phyloP scores from a whole-genome alignment of 2,113 vertebrate genomes.

The Oriolus oriolus region DNA sequence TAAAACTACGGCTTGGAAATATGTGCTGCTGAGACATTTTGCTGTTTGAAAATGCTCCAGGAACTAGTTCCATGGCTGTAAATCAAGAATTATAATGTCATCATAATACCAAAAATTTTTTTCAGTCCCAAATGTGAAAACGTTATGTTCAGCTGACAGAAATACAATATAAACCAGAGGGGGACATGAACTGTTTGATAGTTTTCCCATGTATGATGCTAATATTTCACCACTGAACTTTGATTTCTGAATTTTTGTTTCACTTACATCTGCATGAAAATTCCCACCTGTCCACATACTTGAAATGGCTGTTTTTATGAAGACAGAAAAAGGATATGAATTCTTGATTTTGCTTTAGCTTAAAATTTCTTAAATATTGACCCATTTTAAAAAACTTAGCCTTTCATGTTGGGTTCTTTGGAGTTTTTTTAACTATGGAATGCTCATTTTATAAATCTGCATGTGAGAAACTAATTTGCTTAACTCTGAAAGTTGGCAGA shows the following conservation, averaged over 20 bases:
- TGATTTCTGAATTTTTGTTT: not conserved
- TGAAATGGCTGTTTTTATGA: not conserved
- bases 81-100: not conserved
- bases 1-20: not conserved
- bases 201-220: not conserved
- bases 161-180: not conserved
- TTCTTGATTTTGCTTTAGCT: not conserved
- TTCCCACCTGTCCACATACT: not conserved
- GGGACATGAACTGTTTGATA: not conserved
- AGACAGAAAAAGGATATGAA: not conserved
- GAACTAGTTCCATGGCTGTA: not conserved
- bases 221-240: not conserved
- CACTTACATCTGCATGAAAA: not conserved
- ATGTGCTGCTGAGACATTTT: not conserved
- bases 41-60: conserved; percentile 9
- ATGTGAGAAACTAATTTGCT: not conserved
- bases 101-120: not conserved
- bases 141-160: not conserved
- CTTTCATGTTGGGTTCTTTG: not conserved
- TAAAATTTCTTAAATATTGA: not conserved
- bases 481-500: not conserved
- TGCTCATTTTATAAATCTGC: not conserved
- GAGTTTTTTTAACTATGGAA: not conserved
- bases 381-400: not conserved
- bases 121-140: not conserved